Base-by-base conservation (phyloP, 2,797 vertebrate species). In the Coccyzus lansbergi region DNA sequence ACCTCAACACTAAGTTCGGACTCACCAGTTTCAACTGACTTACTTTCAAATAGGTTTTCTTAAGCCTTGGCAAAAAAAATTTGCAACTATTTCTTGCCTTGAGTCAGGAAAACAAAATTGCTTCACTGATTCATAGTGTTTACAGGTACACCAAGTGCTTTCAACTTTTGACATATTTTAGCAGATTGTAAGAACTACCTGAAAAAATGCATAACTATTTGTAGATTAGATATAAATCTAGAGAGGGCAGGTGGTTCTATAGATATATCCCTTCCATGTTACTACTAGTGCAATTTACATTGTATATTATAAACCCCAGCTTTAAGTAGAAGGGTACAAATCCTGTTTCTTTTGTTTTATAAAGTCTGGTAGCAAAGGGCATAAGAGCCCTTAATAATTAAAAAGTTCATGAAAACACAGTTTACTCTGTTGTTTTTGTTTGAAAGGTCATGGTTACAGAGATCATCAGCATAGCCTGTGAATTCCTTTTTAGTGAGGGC, bases 101-200 rank as follows among this genome's bases (percentile, higher is more conserved):
- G 38, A 67, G 46, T 77, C 71, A 56, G 59, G 59, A 89, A 75
- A 80, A 77, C 31, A 79, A 94, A 92, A 83, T 64, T 65, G 34
- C 33, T 90, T 94, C 36, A 3, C 59, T 94, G 70, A 86, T 94
- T 96, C 42, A 82, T 53, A 24, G 46, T 68, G 77, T 92, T 92
- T 95, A 76, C 38, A 83, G 68, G 44, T 83, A 71, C 22, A n/a
- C 25, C 33, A 85, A 83, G 63, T 69, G 25, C 69, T 91, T 77
- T 91, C 64, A 75, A 72, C 19, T 74, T 82, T 82, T 68, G 38
- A 58, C 38, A 19, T 7, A 72, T 79, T 93, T 81, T 65, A 88
- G 59, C 53, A 93, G 86, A 76, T 76, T 93, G 64, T 48, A 81
- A 46, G 33, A 81, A 51, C 25, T 81, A 29, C 33, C 34, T 68